Base-by-base conservation (phyloP, 2,797 vertebrate species). In the Chelon labrosus region DNA sequence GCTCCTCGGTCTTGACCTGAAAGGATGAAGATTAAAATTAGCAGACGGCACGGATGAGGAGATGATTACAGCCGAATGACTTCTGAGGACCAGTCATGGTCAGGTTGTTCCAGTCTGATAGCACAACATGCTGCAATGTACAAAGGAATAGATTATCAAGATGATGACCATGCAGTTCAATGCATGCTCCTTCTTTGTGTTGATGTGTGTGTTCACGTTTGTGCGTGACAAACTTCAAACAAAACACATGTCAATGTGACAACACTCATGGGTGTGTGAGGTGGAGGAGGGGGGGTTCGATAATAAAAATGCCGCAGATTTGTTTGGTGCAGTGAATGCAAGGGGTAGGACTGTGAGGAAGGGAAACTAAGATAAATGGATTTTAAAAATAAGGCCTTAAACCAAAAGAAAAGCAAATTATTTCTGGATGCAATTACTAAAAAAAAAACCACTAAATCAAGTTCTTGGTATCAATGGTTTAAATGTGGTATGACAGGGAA, bases 1-100 rank as follows among this genome's bases (percentile, higher is more conserved):
- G 97, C 88, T 99, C 97, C 85, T 99, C 98, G 0, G 97, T 97
- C 93, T 98, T 98, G 67, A 97, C 96, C 98, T 99, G 59, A 70
- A 66, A 47, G 20, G 12, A 70, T 12, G 68, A 53, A 46, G 12
- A 73, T 2, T 47, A 14, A 57, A 80, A 51, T 65, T 10, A 76
- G 0, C 22, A 5, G 11, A 62, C 35, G 67, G 53, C 16, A 38
- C 2, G 8, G 52, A 46, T 0, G 1, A 61, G 44, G 12, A 35
- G 12, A 25, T 4, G 1, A 25, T 19, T 13, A 2, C 10, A 42
- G 8, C 38, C 65, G 19, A 54, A 19, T 20, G 20, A 39, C 9
- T 19, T 50, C 11, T 54, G 39, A 38, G 27, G 64, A 50, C 14
- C 39, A 58, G 59, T 69, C 53, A 22, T 25, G 27, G 41, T 66